Base-by-base conservation (phyloP, 2,113 vertebrate genomes). In the Pseudopipra pipra region DNA sequence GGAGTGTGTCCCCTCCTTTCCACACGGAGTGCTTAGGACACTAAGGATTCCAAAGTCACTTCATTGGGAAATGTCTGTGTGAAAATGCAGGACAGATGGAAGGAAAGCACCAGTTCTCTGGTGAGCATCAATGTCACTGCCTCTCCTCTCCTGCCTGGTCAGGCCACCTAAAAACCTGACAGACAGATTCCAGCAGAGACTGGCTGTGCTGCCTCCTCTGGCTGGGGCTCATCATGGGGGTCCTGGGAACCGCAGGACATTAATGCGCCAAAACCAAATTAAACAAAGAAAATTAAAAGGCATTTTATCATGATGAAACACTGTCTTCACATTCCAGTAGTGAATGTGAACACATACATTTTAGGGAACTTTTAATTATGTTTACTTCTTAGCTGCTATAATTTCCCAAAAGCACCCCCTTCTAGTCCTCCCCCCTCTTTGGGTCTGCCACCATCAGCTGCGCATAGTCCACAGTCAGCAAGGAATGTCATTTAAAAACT, bases 181-280 rank as follows among this genome's bases (percentile, higher is more conserved):
- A 93, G 95, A 95, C 68, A 2, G 46, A 80, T 86, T 80, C 91
- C 91, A 70, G 55, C 84, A 86, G 93, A 80, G 84, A 52, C 27
- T 49, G 63, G 51, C 49, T 78, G 70, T 27, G 52, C 37, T 58
- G 52, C 47, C n/a, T 46, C 56, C 56, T 37, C 70, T 2, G 0
- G 20, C 18, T 8, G 9, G 2, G 54, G 47, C 13, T 61, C 25
- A 14, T 16, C 1, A 0, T 11, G 0, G 6, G 30, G 25, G 28
- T 58, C 72, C 22, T 8, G 1, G 39, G 67, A 85, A 47, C 39
- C 28, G 43, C 39, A 65, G 14, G 55, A 30, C 17, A n/a, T 68
- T 11, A 41, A n/a, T 2, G 23, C 0, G 6, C 6, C 10, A 27
- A 44, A 63, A n/a, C 0, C 3, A 17, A 30, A 46, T 28, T 23